Conservation (phyloP, 2,888 invertebrate genomes). For the Tetranychus piercei region DNA sequence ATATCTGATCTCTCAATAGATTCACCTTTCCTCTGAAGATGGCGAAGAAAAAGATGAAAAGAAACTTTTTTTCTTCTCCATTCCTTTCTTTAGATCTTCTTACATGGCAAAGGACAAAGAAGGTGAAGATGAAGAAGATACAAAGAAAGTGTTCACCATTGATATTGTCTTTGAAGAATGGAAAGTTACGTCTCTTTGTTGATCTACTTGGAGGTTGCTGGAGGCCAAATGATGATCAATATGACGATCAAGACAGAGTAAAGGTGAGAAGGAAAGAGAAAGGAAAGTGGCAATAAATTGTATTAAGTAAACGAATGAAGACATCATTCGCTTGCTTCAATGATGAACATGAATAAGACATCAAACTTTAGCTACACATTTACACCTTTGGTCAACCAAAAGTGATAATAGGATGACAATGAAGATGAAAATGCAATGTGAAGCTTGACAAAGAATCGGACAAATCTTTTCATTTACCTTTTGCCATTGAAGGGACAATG, state of each 20-base stretch:
- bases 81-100: not conserved
- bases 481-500: not conserved
- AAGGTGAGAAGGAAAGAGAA: not conserved
- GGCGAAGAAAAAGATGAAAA: not conserved
- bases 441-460: not conserved
- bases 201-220: not conserved
- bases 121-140: constrained; percentile 1
- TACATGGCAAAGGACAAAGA: not conserved
- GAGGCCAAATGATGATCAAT: not conserved
- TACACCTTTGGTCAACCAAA: not conserved
- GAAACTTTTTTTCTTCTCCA: not conserved
- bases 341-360: not conserved
- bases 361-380: not conserved
- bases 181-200: not conserved
- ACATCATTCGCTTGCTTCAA: not conserved
- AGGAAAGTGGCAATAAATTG: not conserved
- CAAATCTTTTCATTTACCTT: not conserved
- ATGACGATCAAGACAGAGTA: not conserved
- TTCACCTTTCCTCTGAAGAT: not conserved
- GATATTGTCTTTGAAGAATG: not conserved
- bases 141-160: not conserved
- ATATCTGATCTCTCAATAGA: constrained; percentile 8
- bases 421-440: not conserved
- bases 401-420: not conserved
- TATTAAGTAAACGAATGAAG: not conserved